Percentiles rank a stretch among this genome's conserved stretches.
These are phyloP conservation scores for Trachelus stipa DNA, from an alignment of 2,888 invertebrate species.

Conservation along the genomic window DNA sequence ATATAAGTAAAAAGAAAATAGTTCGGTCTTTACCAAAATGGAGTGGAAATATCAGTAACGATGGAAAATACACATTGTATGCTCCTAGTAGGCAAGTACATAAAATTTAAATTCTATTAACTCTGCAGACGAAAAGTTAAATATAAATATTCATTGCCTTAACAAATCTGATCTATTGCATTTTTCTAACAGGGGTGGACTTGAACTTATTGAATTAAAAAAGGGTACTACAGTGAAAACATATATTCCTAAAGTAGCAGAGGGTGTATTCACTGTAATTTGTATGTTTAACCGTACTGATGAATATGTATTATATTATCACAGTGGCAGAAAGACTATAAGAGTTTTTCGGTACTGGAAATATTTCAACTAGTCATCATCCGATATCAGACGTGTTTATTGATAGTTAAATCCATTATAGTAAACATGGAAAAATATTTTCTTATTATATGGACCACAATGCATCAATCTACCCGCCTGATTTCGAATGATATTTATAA, in stretches of 20 bases:
- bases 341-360: slow-evolving; percentile 80
- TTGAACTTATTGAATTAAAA: slow-evolving; percentile 92
- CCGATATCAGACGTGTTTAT: not conserved
- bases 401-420: not conserved
- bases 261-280: slow-evolving; percentile 96
- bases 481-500: not conserved
- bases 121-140: not conserved
- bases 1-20: slow-evolving; percentile 88
- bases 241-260: slow-evolving; percentile 93
- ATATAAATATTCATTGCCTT: not conserved
- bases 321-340: slow-evolving; percentile 93
- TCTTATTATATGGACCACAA: not conserved
- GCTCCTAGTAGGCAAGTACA: slow-evolving; percentile 79
- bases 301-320: slow-evolving; percentile 96
- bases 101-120: slow-evolving; percentile 7
- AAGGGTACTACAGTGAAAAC: slow-evolving; percentile 89
- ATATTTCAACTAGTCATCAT: not conserved
- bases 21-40: slow-evolving; percentile 90
- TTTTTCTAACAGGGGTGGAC: slow-evolving; percentile 78
- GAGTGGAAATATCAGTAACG: slow-evolving; percentile 89
- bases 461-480: not conserved
- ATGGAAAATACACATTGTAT: slow-evolving; percentile 91
- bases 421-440: not conserved
- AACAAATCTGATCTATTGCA: not conserved
- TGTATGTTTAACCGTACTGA: slow-evolving; percentile 94